Evolutionary conservation across 2,113 vertebrate species (phyloP).

Genomic region (Anoplopoma fimbria): DNA sequence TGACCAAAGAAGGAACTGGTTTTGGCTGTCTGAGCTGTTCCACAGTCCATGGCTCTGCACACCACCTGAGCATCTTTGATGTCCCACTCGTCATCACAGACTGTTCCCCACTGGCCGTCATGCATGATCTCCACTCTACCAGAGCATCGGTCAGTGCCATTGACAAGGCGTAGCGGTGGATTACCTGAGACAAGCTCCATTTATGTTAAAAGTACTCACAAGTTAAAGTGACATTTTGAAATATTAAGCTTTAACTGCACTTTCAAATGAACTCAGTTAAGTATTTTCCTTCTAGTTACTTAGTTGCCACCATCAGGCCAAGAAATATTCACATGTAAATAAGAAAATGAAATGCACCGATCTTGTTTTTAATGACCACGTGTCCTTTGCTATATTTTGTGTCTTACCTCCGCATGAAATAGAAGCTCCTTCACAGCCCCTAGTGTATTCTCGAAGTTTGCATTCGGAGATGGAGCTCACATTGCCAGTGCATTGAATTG

Average conservation of each 20-base stretch:
- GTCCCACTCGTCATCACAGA: constrained; percentile 77
- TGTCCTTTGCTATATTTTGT: not conserved
- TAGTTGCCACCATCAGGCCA: not conserved
- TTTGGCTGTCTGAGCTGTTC: constrained; percentile 57
- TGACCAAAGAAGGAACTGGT: constrained; percentile 58
- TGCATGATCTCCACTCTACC: constrained; percentile 76
- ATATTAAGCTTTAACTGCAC: not conserved
- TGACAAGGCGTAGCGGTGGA: constrained; percentile 49
- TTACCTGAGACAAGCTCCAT: constrained; percentile 26
- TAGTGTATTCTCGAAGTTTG: constrained; percentile 24
- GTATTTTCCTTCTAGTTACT: not conserved
- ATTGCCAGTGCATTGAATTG: constrained; percentile 50
- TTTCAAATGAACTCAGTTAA: not conserved
- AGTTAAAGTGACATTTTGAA: not conserved
- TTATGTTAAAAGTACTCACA: not conserved
- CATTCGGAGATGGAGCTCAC: constrained; percentile 65
- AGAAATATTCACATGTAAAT: not conserved
- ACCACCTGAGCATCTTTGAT: constrained; percentile 72
- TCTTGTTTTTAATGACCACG: not conserved
- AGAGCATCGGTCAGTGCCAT: constrained; percentile 70
- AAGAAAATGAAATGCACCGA: not conserved
- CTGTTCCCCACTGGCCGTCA: constrained; percentile 71
- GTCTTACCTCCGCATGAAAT: constrained; percentile 68
- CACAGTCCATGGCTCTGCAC: constrained; percentile 76
- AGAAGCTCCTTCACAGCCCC: constrained; percentile 50